phyloP scores from a whole-genome alignment of 2,797 vertebrate genomes.

The Ispidina lecontei region DNA sequence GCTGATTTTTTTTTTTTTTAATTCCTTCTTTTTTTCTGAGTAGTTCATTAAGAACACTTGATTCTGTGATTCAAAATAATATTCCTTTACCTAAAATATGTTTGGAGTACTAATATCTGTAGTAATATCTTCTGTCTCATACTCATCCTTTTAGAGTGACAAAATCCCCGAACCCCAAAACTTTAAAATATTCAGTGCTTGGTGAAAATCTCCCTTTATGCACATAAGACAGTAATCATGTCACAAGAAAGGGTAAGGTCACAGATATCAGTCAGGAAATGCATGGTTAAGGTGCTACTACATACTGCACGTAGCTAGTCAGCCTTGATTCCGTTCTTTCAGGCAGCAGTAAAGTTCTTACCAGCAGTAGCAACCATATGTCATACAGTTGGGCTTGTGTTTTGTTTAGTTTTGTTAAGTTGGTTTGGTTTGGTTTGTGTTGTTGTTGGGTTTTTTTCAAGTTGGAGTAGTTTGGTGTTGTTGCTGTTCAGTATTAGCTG shows the following conservation, averaged over 20 bases:
- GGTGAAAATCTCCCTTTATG: background rate
- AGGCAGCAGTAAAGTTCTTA: background rate
- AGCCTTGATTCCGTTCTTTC: background rate
- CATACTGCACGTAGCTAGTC: background rate
- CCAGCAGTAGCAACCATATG: background rate
- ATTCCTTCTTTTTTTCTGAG: background rate
- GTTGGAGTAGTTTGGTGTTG: background rate
- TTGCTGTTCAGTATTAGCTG: background rate
- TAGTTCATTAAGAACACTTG: background rate
- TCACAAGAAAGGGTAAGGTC: background rate
- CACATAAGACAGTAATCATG: accelerated
- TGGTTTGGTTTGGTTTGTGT: background rate
- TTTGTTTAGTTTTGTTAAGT: no score
- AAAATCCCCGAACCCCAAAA: background rate
- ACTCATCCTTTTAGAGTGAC: background rate
- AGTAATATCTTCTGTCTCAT: background rate
- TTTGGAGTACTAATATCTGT: background rate
- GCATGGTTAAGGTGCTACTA: background rate
- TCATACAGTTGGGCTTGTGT: background rate
- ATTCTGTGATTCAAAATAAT: background rate
- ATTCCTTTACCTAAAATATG: background rate
- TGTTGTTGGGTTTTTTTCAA: background rate
- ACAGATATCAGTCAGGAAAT: background rate
- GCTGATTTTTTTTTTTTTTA: background rate
- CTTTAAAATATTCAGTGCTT: background rate